Base-by-base conservation (phyloP, 2,888 invertebrate genomes). In the Tenthredo mesomela region DNA sequence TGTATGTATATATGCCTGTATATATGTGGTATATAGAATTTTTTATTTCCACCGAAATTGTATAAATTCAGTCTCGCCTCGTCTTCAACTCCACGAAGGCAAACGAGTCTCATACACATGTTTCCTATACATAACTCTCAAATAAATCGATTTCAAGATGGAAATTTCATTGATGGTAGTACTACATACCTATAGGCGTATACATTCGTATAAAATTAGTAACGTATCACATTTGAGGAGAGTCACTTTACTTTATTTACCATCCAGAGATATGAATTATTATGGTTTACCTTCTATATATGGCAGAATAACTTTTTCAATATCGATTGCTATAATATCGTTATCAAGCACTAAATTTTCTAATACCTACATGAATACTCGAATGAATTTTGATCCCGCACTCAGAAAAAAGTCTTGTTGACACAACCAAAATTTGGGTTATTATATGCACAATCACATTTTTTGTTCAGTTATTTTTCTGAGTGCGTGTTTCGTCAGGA, bases 21-120 rank as follows among this genome's bases (percentile, higher is more conserved):
- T 18, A 37, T 70, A 18, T 70, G 33, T 50, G 47, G 18, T 50
- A 75, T 15, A 61, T 84, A 37, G 84, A 78, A 84, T 78, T 84
- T 84, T 82, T 67, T 84, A 78, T 84, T 65, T 25, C 73, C 21
- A 61, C 61, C 33, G 58, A 78, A 78, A 78, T 78, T 78, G 54
- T 21, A 58, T 61, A 37, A 33, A 61, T 78, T 78, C 33, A 33
- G 58, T 78, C n/a, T 33, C 77, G 33, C 47, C 75, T 43, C 37
- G 29, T 43, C 21, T 75, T 75, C 75, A n/a, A 70, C 29, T 70
- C 15, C 25, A 33, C 37, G 29, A 33, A 37, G 37, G 33, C 70
- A 37, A 71, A 71, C 43, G 40, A 71, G 43, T 37, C 71, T 71
- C 37, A 43, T n/a, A 70, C 61, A 67, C 67, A 67, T 33, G 12